These are phyloP conservation scores for Metopia argyrocephala DNA, from an alignment of 2,888 invertebrate species.

Conservation along the genomic window DNA sequence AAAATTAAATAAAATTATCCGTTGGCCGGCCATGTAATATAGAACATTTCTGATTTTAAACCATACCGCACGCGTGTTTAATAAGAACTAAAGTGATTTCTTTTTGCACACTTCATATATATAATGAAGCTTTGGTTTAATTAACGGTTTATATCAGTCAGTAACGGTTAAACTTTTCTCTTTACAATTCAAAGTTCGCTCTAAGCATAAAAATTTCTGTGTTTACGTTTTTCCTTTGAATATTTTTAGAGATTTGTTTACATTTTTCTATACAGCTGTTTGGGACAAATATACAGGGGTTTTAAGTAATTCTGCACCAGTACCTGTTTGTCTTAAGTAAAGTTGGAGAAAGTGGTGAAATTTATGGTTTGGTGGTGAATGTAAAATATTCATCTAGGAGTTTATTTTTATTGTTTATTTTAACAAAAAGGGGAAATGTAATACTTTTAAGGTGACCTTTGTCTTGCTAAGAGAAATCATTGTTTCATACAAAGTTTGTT, in stretches of 20 bases:
- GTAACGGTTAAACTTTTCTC: slow-evolving; percentile 55
- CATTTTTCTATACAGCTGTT: slow-evolving; percentile 36
- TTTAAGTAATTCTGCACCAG: slow-evolving; percentile 1
- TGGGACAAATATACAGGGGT: slow-evolving; percentile 22
- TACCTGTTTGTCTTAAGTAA: not conserved
- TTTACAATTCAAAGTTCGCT: not conserved
- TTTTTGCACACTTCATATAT: slow-evolving; percentile 29
- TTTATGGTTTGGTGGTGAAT: not conserved
- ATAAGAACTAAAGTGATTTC: slow-evolving; percentile 46
- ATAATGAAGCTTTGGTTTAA: slow-evolving; percentile 39
- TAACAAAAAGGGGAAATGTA: too few species aligned
- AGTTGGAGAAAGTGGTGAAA: not conserved
- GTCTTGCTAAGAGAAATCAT: too few species aligned
- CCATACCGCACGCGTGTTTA: slow-evolving; percentile 56
- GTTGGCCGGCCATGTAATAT: not conserved
- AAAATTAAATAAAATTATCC: not conserved
- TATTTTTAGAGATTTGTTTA: slow-evolving; percentile 16
- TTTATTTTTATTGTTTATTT: too few species aligned
- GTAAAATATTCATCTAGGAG: too few species aligned
- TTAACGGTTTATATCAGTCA: slow-evolving; percentile 40
- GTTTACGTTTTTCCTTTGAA: slow-evolving; percentile 41
- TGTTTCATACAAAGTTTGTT: too few species aligned
- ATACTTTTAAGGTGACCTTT: too few species aligned
- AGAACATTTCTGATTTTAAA: slow-evolving; percentile 29
- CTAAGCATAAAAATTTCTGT: slow-evolving; percentile 4